These are phyloP conservation scores for Alsophila aescularia DNA, from an alignment of 2,888 invertebrate species.

Conservation along the genomic window DNA sequence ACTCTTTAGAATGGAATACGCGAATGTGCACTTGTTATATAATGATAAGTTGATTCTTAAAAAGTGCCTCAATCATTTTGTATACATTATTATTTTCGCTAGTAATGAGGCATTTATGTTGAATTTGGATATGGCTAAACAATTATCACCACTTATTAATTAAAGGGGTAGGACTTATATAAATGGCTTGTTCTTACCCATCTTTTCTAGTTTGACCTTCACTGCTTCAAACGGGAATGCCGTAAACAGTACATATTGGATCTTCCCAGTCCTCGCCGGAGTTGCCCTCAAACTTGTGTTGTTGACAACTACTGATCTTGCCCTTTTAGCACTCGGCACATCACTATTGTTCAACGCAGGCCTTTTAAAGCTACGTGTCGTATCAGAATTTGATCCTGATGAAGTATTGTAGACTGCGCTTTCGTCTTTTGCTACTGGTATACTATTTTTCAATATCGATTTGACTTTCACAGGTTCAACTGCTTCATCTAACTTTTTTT, in stretches of 20 bases:
- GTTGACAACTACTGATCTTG: conserved; percentile 37
- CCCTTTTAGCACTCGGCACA: conserved; percentile 55
- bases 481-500: conserved; percentile 37
- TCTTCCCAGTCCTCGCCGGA: conserved; percentile 48
- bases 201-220: conserved; percentile 58
- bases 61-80: too few relatives aligned
- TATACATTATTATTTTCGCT: too few relatives aligned
- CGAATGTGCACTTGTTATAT: too few relatives aligned
- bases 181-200: conserved; percentile 55
- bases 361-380: conserved; percentile 56
- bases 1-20: too few relatives aligned
- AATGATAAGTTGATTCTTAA: too few relatives aligned
- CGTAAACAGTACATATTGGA: conserved; percentile 67
- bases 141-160: too few relatives aligned
- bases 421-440: conserved; percentile 47
- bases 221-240: conserved; percentile 67
- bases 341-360: conserved; percentile 44
- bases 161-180: too few relatives aligned
- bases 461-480: conserved; percentile 36
- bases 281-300: conserved; percentile 48
- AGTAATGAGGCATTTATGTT: too few relatives aligned
- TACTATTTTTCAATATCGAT: conserved; percentile 45
- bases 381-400: conserved; percentile 54
- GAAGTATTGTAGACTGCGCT: conserved; percentile 66
- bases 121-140: too few relatives aligned